A percentile compares a stretch with the other conserved stretches of the same genome.
Evolutionary conservation across 2,113 vertebrate genomes (phyloP).

Genomic region (Morone chrysops): DNA sequence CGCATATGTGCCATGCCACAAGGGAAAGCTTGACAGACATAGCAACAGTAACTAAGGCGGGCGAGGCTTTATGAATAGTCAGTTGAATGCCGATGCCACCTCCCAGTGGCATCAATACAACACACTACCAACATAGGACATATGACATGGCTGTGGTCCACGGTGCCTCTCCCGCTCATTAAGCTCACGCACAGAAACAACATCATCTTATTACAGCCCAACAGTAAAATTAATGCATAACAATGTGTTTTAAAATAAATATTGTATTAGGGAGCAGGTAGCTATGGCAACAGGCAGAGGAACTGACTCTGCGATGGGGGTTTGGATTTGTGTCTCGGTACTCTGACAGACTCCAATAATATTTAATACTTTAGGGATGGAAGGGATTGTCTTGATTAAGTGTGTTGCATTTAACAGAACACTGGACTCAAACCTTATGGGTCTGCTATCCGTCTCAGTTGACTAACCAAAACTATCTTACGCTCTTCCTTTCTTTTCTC

Average conservation of each 20-base stretch:
- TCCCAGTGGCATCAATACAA: background rate
- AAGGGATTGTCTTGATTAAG: slow-evolving; percentile 42
- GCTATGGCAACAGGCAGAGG: slow-evolving; percentile 73
- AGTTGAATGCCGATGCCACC: background rate
- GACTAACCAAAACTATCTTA: slow-evolving; percentile 3
- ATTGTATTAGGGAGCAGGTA: slow-evolving; percentile 61
- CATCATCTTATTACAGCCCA: slow-evolving; percentile 29
- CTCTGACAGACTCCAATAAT: slow-evolving; percentile 37
- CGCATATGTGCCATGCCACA: background rate
- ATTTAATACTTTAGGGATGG: slow-evolving; percentile 40
- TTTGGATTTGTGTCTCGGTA: slow-evolving; percentile 51
- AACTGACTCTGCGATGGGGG: slow-evolving; percentile 48
- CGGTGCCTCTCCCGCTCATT: slow-evolving; percentile 13
- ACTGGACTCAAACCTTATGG: slow-evolving; percentile 22
- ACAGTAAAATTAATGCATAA: slow-evolving; percentile 58
- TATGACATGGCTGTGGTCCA: slow-evolving; percentile 5
- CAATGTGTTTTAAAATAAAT: slow-evolving; percentile 71
- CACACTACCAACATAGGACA: background rate
- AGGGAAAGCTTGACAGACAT: background rate
- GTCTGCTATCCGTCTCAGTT: slow-evolving; percentile 28
- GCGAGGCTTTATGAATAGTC: background rate
- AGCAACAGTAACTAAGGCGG: background rate
- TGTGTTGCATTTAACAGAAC: slow-evolving; percentile 37
- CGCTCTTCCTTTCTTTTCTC: background rate
- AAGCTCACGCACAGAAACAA: slow-evolving; percentile 24